Conservation (phyloP, 2,797 vertebrate species). For the Oryzias sinensis region DNA sequence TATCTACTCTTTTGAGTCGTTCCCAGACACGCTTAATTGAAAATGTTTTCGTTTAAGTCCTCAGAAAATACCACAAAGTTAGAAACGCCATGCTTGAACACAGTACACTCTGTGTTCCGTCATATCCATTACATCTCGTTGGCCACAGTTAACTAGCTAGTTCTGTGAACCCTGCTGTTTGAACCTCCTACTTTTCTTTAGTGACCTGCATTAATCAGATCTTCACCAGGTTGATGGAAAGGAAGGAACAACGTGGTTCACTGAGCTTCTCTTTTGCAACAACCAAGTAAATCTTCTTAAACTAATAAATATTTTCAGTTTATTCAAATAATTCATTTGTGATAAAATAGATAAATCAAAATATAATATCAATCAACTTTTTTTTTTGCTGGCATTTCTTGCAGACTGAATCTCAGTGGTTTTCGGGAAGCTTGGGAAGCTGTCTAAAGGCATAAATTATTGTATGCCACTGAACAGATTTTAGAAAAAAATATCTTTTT, state of each 20-base stretch:
- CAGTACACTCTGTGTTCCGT: conserved; percentile 14
- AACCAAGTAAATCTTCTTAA: conserved; percentile 1
- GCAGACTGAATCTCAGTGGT: no score
- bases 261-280: not conserved
- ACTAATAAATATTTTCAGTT: conserved; percentile 4
- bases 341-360: conserved; percentile 9
- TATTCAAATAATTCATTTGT: conserved; percentile 5
- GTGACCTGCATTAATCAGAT: conserved; percentile 31
- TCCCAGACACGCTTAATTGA: conserved; percentile 6
- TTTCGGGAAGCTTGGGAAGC: no score
- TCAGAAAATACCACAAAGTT: conserved; percentile 4
- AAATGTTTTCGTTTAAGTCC: conserved; percentile 9
- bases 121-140: conserved; percentile 24
- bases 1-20: conserved; percentile 4
- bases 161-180: conserved; percentile 7
- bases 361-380: no score
- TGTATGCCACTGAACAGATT: no score
- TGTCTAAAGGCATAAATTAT: no score
- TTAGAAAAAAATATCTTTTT: no score
- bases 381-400: no score
- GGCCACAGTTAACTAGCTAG: conserved; percentile 21
- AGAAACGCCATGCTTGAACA: conserved; percentile 16
- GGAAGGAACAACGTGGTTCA: conserved; percentile 39
- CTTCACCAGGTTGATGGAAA: conserved; percentile 18
- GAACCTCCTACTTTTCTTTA: conserved; percentile 20